Evolutionary conservation across 2,888 invertebrate species (phyloP), one percentile per base, ranked within the genome.

Genomic region (Digitonthophagus gazella): DNA sequence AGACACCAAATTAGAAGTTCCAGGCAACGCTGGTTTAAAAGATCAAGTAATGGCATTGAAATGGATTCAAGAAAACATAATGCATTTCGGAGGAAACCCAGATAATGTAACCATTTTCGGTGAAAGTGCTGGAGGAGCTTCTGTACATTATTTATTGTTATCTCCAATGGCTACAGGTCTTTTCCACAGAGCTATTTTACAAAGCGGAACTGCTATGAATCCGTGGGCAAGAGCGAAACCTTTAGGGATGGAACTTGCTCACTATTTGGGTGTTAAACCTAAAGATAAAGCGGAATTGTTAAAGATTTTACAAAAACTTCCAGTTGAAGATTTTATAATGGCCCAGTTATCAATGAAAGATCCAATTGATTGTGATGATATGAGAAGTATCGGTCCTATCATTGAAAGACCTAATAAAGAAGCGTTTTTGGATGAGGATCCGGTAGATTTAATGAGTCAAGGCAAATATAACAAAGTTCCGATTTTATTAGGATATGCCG

Each of bases 1-100:
- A n/a, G n/a, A n/a, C 70, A 75, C 81, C 5, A 77, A 81, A 1
- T 75, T 86, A 8, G 81, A 81, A 67, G 81, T 86, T 61, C 85
- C 86, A 0, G 86, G 86, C 0, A 86, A 86, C 76, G 85, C 85
- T 0, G 86, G 84, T 1, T 78, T 86, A 0, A 86, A 86, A 77
- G 86, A 86, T 75, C 84, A 85, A 78, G 81, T 85, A 0, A 72
- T 85, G n/a, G n/a, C n/a, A n/a, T n/a, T n/a, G n/a, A n/a, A n/a
- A n/a, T n/a, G n/a, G n/a, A n/a, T n/a, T n/a, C 83, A 84, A 71
- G 78, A 77, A 1, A 86, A 86, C 73, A 84, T 85, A 14, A 71
- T 76, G 4, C 79, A 79, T 67, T 86, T 86, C 74, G 84, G 85
- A 54, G 86, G 86, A 1, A 84, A 86, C 77, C 80, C 84, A 0